A percentile compares a stretch with the other conserved stretches of the same genome.
These are phyloP conservation scores for Channa maculata DNA, from an alignment of 2,113 vertebrate genomes.

Conservation along the genomic window DNA sequence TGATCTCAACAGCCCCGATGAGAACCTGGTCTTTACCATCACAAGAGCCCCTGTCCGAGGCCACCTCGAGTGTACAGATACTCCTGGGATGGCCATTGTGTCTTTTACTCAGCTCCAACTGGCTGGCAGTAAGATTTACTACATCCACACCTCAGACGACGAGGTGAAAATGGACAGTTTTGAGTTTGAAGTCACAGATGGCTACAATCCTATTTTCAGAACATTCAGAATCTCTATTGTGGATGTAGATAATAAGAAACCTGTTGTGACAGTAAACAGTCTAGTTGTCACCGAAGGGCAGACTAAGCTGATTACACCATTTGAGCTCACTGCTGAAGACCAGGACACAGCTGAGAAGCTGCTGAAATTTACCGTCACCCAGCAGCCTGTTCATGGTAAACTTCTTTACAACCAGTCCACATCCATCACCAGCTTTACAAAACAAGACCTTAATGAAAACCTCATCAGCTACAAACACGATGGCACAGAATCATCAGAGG, in stretches of 20 bases:
- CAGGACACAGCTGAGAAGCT: conserved; percentile 88
- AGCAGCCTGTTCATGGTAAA: conserved; percentile 89
- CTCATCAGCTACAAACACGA: conserved; percentile 95
- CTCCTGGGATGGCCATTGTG: conserved; percentile 86
- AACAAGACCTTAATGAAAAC: conserved; percentile 96
- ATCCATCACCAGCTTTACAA: conserved; percentile 87
- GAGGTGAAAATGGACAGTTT: conserved; percentile 98
- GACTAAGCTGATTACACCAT: conserved; percentile 92
- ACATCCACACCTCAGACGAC: conserved; percentile 94
- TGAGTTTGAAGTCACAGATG: conserved; percentile 96
- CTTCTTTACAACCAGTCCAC: conserved; percentile 88
- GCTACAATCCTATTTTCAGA: conserved; percentile 93
- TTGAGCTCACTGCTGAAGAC: conserved; percentile 94
- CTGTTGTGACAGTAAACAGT: conserved; percentile 89
- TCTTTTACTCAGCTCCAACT: conserved; percentile 94
- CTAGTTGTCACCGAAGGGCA: conserved; percentile 89
- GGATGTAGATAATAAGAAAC: conserved; percentile 97
- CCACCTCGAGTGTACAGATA: conserved; percentile 92
- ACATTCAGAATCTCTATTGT: conserved; percentile 94
- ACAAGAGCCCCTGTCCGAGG: conserved; percentile 91
- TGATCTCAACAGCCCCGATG: conserved; percentile 95
- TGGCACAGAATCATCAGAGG: conserved; percentile 86
- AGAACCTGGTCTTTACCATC: conserved; percentile 92
- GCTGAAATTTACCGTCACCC: conserved; percentile 89
- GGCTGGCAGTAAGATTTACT: conserved; percentile 95